Evolutionary conservation across 2,797 vertebrate species (phyloP).

Genomic region (Tamandua tetradactyla): DNA sequence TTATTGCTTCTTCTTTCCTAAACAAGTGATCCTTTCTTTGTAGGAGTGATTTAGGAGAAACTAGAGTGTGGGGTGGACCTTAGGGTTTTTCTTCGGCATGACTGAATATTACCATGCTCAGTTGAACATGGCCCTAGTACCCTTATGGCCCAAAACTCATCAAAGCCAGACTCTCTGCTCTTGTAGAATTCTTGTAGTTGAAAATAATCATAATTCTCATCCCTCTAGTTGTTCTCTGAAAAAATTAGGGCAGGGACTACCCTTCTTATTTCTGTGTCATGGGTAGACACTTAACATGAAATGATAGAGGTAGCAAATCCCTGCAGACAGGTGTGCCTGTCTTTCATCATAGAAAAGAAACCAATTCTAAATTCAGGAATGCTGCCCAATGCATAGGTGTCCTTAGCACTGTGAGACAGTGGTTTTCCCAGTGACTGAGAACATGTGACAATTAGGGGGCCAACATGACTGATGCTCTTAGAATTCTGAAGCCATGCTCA

Average conservation of each 20-base stretch:
- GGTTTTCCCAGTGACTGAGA: constrained; percentile 24
- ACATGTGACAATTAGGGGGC: neutral
- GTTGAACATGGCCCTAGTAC: neutral
- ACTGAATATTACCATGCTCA: neutral
- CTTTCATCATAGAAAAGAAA: constrained; percentile 35
- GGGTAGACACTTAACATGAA: neutral
- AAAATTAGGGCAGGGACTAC: neutral
- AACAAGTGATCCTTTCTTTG: neutral
- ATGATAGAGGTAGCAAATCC: neutral
- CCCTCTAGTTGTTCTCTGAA: neutral
- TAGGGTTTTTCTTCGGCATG: neutral
- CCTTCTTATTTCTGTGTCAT: neutral
- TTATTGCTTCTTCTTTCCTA: neutral
- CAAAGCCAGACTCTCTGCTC: neutral
- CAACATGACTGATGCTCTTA: neutral
- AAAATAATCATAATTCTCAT: neutral
- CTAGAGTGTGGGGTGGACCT: neutral
- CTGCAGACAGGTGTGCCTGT: neutral
- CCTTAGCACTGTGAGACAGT: neutral
- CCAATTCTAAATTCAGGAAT: neutral
- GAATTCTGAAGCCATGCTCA: constrained; percentile 43
- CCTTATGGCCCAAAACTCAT: neutral
- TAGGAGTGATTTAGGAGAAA: neutral
- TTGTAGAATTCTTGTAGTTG: neutral
- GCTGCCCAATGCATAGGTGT: neutral